Base-by-base conservation (phyloP, 2,797 vertebrate genomes). In the Furcifer pardalis region DNA sequence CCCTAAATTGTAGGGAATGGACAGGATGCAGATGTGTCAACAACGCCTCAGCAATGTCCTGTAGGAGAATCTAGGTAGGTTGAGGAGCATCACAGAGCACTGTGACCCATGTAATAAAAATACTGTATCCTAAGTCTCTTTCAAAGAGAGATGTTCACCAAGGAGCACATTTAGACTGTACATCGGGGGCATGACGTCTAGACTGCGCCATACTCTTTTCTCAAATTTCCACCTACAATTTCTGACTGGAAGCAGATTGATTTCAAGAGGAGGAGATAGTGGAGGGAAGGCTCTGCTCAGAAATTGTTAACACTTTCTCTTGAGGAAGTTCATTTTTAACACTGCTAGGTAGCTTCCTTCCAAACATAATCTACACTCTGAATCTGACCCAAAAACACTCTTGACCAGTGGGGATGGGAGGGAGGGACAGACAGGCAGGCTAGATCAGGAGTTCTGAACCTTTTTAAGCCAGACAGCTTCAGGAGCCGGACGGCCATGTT, bases 1-100 rank as follows among this genome's bases (percentile, higher is more conserved):
- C 44, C 59, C n/a, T 7, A 75, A 65, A 49, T 7, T 52, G n/a
- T 30, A 37, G 35, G 21, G 63, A 52, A 1, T 3, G n/a, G 32
- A n/a, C 12, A 44, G 2, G 25, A 19, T 81, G n/a, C 15, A 8
- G 40, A 40, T 40, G 88, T 84, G 88, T 76, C 87, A 85, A 79
- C 89, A 68, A 69, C 15, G 76, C 87, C 84, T 90, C 59, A 6
- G 0, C 42, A 81, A 76, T 79, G 40, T 72, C 46, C 85, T 81
- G 83, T 35, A 52, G 79, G 82, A 92, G 89, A 91, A 71, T 78
- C 88, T 75, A 49, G 71, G 86, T 83, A 89, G 80, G 44, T 76
- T 44, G 59, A 40, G 30, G 9, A 37, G 65, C 2, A 49, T 19
- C 56, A 23, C 27, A 79, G 35, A 44, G 27, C 9, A 17, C 21